These are phyloP conservation scores for Drosophila littoralis DNA, from an alignment of 1,140 invertebrate genomes.

Conservation along the genomic window DNA sequence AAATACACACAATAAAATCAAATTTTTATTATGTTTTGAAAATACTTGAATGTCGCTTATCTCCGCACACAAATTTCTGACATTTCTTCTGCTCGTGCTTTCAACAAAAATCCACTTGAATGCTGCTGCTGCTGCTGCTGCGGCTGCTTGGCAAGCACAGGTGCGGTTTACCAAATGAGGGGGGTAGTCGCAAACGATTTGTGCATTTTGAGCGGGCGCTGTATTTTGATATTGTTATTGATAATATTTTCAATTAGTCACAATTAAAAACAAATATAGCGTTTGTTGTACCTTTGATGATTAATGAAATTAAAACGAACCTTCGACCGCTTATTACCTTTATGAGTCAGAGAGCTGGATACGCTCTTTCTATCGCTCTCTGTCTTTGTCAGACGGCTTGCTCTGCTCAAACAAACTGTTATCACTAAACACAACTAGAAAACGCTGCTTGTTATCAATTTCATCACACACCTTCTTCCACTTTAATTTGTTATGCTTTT, in stretches of 20 bases:
- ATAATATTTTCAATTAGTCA: constrained; percentile 33
- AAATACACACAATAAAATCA: constrained; percentile 78
- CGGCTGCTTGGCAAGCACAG: constrained; percentile 31
- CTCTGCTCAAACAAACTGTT: constrained; percentile 50
- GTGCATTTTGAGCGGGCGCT: not conserved
- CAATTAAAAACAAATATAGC: constrained; percentile 28
- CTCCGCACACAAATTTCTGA: constrained; percentile 41
- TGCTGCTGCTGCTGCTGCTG: not conserved
- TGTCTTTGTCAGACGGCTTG: not conserved
- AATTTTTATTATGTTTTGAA: constrained; percentile 80
- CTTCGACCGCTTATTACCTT: constrained; percentile 39
- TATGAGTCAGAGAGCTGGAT: constrained; percentile 54
- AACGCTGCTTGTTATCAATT: constrained; percentile 46
- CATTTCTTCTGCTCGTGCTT: constrained; percentile 28
- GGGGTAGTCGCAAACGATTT: not conserved
- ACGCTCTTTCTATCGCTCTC: too few species aligned
- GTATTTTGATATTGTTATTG: not conserved
- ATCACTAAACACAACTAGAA: constrained; percentile 31
- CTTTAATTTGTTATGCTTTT: constrained; percentile 41
- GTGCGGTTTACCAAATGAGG: constrained; percentile 23
- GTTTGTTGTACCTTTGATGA: constrained; percentile 52
- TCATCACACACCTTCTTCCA: constrained; percentile 37
- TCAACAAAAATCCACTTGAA: constrained; percentile 61
- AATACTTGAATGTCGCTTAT: constrained; percentile 68
- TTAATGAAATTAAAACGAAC: constrained; percentile 56